Evolutionary conservation across 2,888 invertebrate genomes (phyloP).

Genomic region (Odontocolon sp.): DNA sequence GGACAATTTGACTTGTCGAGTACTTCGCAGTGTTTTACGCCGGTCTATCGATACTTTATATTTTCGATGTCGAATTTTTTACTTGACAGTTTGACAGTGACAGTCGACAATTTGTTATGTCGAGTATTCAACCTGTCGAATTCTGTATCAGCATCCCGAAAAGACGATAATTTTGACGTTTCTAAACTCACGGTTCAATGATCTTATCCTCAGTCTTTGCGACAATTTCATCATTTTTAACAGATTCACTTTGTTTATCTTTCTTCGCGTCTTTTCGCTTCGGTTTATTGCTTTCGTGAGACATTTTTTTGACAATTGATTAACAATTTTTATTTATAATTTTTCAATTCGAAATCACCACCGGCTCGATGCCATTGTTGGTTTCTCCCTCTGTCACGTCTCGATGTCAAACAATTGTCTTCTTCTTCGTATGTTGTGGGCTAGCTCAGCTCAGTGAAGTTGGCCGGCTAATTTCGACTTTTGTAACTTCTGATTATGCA

Average conservation of each 20-base stretch:
- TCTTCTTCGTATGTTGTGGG: no score
- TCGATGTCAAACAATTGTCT: constrained; percentile 5
- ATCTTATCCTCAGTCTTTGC: constrained; percentile 36
- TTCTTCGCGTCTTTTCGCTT: constrained; percentile 66
- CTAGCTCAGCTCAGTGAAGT: no score
- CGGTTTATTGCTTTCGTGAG: constrained; percentile 67
- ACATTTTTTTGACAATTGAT: constrained; percentile 65
- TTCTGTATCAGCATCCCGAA: neutral
- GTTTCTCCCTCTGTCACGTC: neutral
- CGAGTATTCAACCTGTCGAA: neutral
- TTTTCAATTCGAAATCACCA: neutral
- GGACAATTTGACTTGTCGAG: no score
- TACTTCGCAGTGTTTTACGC: no score
- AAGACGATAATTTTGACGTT: neutral
- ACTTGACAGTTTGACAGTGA: no score
- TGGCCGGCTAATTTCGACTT: no score
- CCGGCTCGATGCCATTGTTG: constrained; percentile 27
- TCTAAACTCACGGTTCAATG: constrained; percentile 63
- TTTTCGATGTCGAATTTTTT: no score
- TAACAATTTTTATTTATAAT: neutral
- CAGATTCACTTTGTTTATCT: constrained; percentile 54
- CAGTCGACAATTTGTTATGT: no score
- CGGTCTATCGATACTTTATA: no score
- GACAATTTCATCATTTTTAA: constrained; percentile 55
- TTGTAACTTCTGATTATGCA: no score